Evolutionary conservation across 2,888 invertebrate species (phyloP).

Genomic region (Agonopterix arenella): DNA sequence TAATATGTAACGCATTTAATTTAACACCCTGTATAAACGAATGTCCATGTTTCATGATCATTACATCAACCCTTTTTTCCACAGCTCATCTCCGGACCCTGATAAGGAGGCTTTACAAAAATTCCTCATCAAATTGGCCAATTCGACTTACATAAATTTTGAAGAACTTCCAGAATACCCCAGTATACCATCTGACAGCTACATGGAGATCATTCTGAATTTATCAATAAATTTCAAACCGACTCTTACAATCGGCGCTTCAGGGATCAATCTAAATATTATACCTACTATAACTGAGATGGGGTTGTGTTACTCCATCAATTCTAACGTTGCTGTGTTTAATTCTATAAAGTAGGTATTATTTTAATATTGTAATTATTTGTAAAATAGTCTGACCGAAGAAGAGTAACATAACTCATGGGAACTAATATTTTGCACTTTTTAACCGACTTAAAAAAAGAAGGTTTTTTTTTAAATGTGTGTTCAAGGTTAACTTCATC

Average conservation of each 20-base stretch:
- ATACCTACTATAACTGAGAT: constrained; percentile 81
- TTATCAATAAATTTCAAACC: constrained; percentile 70
- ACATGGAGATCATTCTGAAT: constrained; percentile 73
- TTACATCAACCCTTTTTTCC: background rate
- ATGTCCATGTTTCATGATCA: no score
- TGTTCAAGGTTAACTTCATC: no score
- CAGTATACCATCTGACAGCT: constrained; percentile 75
- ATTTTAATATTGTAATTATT: no score
- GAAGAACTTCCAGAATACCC: constrained; percentile 72
- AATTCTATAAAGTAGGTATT: constrained; percentile 72
- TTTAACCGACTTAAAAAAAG: no score
- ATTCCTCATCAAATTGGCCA: constrained; percentile 75
- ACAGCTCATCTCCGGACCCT: constrained; percentile 40
- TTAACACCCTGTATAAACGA: no score
- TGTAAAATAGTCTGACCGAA: no score
- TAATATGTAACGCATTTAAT: no score
- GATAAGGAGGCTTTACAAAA: constrained; percentile 72
- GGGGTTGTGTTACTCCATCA: constrained; percentile 83
- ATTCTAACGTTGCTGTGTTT: constrained; percentile 79
- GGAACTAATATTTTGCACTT: no score
- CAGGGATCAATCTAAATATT: constrained; percentile 67
- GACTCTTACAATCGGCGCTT: constrained; percentile 70
- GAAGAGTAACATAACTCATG: no score
- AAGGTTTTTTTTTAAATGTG: no score
- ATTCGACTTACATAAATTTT: constrained; percentile 78